phyloP scores from a whole-genome alignment of 2,113 vertebrate species.

The Cavia porcellus region DNA sequence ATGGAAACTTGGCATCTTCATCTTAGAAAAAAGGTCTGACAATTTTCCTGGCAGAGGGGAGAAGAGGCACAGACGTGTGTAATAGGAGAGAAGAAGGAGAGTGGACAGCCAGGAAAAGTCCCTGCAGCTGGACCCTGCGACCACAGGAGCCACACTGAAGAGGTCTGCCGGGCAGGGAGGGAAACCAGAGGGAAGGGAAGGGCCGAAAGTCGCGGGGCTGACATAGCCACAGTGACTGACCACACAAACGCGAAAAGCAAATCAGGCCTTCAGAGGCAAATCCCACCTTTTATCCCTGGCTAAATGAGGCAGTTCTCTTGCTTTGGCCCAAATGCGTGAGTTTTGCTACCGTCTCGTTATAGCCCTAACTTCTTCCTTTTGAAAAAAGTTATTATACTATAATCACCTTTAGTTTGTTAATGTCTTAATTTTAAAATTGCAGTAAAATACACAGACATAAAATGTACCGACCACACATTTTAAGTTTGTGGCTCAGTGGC shows the following conservation, averaged over 20 bases:
- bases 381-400: neutral
- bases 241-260: neutral
- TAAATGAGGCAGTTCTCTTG: neutral
- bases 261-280: neutral
- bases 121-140: neutral
- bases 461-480: neutral
- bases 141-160: neutral
- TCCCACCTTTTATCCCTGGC: neutral
- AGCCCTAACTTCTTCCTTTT: neutral
- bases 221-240: neutral
- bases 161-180: neutral
- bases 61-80: neutral
- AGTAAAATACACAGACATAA: neutral
- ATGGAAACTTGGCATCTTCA: neutral
- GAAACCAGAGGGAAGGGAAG: neutral
- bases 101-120: rapidly evolving
- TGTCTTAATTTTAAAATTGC: neutral
- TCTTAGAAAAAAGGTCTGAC: neutral
- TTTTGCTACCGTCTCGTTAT: neutral
- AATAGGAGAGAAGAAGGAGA: neutral
- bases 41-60: neutral
- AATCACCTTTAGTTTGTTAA: neutral
- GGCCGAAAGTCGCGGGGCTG: neutral
- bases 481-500: neutral
- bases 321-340: neutral